Conservation (phyloP, 2,797 vertebrate species). For the Halcyon badia region DNA sequence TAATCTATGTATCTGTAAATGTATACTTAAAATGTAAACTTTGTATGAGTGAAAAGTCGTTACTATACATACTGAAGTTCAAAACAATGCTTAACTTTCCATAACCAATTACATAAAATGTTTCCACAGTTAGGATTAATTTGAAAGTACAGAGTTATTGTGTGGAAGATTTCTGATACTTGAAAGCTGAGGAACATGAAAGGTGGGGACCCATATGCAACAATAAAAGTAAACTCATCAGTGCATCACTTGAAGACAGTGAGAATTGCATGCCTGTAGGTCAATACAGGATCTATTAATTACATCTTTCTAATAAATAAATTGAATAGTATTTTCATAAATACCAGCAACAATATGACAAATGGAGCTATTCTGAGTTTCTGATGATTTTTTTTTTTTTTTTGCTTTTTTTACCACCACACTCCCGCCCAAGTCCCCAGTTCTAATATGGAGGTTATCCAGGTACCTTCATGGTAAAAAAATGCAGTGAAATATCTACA, state of each 20-base stretch:
- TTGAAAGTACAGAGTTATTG: not conserved
- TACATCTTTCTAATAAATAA: not conserved
- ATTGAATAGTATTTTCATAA: not conserved
- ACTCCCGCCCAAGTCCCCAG: not conserved
- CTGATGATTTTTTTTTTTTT: not conserved
- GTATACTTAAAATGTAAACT: not conserved
- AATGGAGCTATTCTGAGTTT: not conserved
- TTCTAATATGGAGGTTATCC: not conserved
- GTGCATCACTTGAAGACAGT: not conserved
- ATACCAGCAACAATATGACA: not conserved
- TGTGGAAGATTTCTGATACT: not conserved
- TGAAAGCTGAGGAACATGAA: not conserved
- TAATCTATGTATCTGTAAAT: not conserved
- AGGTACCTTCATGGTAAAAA: not conserved
- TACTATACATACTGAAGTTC: not conserved
- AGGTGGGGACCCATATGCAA: rapidly evolving
- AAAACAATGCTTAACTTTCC: not conserved
- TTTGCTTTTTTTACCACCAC: not conserved
- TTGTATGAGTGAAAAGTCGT: not conserved
- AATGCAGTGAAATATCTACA: not conserved
- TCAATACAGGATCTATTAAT: not conserved
- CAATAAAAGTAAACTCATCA: not conserved
- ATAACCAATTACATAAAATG: not conserved
- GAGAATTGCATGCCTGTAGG: not conserved
- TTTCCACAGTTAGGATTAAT: not conserved